Conservation (phyloP, 2,888 invertebrate genomes). For the Pyrochroa serraticornis region DNA sequence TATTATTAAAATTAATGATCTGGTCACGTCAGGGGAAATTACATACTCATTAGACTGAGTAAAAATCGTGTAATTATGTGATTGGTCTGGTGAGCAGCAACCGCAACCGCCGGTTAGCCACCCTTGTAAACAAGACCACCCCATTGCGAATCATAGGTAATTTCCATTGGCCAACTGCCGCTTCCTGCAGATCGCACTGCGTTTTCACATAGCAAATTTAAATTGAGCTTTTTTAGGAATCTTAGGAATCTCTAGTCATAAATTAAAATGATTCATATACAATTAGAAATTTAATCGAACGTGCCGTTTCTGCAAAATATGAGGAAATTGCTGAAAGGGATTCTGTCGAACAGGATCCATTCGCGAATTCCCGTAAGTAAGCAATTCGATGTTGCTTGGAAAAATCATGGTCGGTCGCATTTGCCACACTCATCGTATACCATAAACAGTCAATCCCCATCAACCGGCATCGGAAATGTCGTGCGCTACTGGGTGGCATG, state of each 20-base stretch:
- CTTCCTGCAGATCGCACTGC: too few relatives aligned
- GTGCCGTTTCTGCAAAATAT: too few relatives aligned
- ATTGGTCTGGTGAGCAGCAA: background rate
- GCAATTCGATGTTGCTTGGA: conserved; percentile 1
- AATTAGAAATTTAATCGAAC: too few relatives aligned
- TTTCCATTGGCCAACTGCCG: too few relatives aligned
- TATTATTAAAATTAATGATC: too few relatives aligned
- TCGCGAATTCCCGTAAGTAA: too few relatives aligned
- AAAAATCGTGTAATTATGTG: background rate
- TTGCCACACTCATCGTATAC: conserved; percentile 28
- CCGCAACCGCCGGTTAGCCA: conserved; percentile 2
- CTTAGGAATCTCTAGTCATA: background rate
- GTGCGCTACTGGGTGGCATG: conserved; percentile 55
- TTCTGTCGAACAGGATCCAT: too few relatives aligned
- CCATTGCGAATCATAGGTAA: background rate
- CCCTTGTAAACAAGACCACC: conserved; percentile 6
- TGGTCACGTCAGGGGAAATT: too few relatives aligned
- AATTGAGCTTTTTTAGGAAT: too few relatives aligned
- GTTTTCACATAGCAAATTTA: too few relatives aligned
- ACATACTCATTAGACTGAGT: too few relatives aligned
- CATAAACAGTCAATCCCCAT: conserved; percentile 37
- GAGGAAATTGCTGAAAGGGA: too few relatives aligned
- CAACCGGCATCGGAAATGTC: conserved; percentile 43
- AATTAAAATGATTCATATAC: background rate
- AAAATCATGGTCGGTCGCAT: conserved; percentile 7